A percentile compares a stretch with the other conserved stretches of the same genome.
Evolutionary conservation across 1,140 invertebrate genomes (phyloP).

Genomic region (Drosophila oshimai): DNA sequence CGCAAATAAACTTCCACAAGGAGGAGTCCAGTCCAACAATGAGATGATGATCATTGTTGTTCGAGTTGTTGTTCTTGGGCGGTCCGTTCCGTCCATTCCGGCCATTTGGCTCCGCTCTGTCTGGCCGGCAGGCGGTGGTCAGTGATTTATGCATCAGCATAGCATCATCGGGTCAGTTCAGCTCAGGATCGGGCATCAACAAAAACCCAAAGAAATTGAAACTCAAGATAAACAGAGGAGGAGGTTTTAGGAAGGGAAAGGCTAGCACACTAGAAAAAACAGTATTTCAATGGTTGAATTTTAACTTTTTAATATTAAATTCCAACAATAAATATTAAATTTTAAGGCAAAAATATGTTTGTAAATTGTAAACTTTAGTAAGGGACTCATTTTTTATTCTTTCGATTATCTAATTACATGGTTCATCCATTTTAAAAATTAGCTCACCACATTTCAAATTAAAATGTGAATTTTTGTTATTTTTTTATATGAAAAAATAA

Average conservation of each 20-base stretch:
- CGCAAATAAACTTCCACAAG: constrained; percentile 71
- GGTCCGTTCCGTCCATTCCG: background rate
- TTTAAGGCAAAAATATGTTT: no score
- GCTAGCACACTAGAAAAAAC: background rate
- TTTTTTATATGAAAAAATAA: no score
- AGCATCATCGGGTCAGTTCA: constrained; percentile 24
- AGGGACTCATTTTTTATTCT: no score
- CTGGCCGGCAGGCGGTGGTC: constrained; percentile 46
- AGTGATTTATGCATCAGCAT: constrained; percentile 77
- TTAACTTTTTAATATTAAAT: no score
- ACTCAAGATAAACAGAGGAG: background rate
- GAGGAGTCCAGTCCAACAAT: constrained; percentile 9
- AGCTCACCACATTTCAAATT: no score
- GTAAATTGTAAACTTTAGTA: no score
- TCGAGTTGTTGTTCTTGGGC: constrained; percentile 18
- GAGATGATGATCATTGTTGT: constrained; percentile 35
- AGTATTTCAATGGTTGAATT: no score
- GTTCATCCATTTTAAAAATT: no score
- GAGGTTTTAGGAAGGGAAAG: background rate
- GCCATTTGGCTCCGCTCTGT: constrained; percentile 33
- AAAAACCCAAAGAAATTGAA: constrained; percentile 13
- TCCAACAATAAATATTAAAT: no score
- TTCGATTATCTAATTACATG: no score
- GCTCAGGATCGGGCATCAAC: constrained; percentile 28
- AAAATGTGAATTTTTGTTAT: no score